Evolutionary conservation across 2,797 vertebrate genomes (phyloP), one percentile per base, ranked within the genome.

Genomic region (Anomalospiza imberbis): DNA sequence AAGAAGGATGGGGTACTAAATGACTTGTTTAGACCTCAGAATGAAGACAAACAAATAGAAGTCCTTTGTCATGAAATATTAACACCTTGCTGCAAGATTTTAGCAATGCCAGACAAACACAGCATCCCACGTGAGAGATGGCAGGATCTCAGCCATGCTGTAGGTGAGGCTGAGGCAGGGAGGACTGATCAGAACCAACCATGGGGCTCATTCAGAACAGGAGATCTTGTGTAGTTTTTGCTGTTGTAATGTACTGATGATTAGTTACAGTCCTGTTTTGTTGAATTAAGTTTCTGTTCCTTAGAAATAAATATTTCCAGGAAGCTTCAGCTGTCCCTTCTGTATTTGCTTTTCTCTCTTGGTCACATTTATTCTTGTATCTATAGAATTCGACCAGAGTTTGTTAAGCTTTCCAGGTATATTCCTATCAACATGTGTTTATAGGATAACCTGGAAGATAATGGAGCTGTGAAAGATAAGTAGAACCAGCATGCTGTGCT

Each of bases 231-330:
- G 6, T 34, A 11, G 22, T 44, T 62, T 60, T 44, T 72, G 51
- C 50, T 22, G 15, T 40, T 82, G 24, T 40, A 67, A 63, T 17
- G 24, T 71, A 16, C 29, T 65, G 26, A 36, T 86, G 34, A 45
- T 63, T 22, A 50, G 19, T 61, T 93, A 31, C 19, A 57, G 20
- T 62, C 47, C 57, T 67, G 34, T 84, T 85, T 91, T 82, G 31
- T n/a, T 79, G 28, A 76, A 79, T n/a, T 67, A 58, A 75, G 21
- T 76, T 87, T 79, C 42, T 91, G 7, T 80, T 73, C 16, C 62
- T 72, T 87, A 36, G 71, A 86, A 73, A 53, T 7, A 60, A 57
- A 2, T 70, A 32, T 73, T 79, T 82, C 77, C 12, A 28, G 36
- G 34, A 88, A 48, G 57, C 14, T 53, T 82, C 42, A 8, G 19